phyloP scores from a whole-genome alignment of 2,113 vertebrate species.

The Hystrix brachyura region DNA sequence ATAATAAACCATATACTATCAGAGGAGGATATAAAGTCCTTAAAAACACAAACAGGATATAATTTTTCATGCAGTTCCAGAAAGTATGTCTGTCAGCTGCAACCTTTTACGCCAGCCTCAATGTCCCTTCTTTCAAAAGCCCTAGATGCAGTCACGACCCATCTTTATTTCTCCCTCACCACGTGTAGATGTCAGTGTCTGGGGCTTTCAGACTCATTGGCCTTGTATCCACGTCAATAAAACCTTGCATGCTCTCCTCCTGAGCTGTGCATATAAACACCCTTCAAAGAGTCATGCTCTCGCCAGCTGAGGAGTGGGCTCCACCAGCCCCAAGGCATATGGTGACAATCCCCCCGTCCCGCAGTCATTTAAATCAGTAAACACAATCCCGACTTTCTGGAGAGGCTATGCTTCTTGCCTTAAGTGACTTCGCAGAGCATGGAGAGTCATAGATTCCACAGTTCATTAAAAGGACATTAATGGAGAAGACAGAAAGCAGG shows the following conservation, averaged over 20 bases:
- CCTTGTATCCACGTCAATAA: not conserved
- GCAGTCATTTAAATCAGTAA: not conserved
- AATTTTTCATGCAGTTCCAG: constrained; percentile 16
- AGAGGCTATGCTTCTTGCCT: not conserved
- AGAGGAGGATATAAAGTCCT: not conserved
- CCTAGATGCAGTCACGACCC: not conserved
- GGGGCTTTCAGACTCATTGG: not conserved
- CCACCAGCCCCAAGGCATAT: not conserved
- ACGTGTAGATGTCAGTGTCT: not conserved
- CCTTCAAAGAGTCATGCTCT: not conserved
- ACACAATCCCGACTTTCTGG: not conserved
- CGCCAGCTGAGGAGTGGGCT: not conserved
- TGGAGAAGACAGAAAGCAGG: not conserved
- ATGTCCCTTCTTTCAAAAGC: not conserved
- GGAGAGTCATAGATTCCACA: not conserved
- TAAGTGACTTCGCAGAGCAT: not conserved
- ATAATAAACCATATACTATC: not conserved
- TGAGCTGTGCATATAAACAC: not conserved
- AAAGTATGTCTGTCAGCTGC: not conserved
- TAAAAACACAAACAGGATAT: not conserved
- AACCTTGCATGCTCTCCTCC: not conserved
- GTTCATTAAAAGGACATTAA: not conserved
- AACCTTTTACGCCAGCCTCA: not conserved
- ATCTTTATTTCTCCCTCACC: not conserved
- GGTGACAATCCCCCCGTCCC: not conserved